phyloP scores from a whole-genome alignment of 2,888 invertebrate species.

The Drosophila mettleri region DNA sequence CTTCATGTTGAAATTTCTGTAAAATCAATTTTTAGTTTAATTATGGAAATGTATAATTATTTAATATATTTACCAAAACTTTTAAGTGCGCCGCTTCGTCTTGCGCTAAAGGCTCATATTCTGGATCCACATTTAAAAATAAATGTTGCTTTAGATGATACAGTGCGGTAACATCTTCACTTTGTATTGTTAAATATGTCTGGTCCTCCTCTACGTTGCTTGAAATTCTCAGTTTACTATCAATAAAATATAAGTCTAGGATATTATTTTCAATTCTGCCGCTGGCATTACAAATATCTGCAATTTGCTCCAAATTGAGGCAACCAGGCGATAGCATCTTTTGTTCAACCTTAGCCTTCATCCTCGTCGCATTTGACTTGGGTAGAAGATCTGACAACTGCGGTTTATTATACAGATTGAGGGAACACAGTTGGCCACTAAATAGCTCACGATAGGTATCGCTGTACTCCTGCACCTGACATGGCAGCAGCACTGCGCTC shows the following conservation, averaged over 20 bases:
- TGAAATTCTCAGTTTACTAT: conserved; percentile 28
- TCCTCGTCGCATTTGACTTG: neutral
- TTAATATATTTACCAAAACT: conserved; percentile 55
- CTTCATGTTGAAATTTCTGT: conserved; percentile 75
- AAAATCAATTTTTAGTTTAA: conserved; percentile 4
- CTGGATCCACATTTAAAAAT: conserved; percentile 26
- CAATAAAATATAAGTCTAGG: conserved; percentile 50
- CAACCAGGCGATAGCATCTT: conserved; percentile 22
- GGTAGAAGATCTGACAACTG: neutral
- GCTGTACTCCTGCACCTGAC: conserved; percentile 24
- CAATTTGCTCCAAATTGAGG: conserved; percentile 25
- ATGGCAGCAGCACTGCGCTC: conserved; percentile 54
- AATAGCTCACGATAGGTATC: conserved; percentile 56
- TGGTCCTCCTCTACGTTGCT: conserved; percentile 7
- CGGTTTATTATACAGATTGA: conserved; percentile 29
- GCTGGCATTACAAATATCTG: conserved; percentile 37
- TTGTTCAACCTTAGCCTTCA: conserved; percentile 18
- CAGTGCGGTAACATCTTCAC: conserved; percentile 56
- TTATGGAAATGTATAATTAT: neutral
- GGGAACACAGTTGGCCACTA: conserved; percentile 21
- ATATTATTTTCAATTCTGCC: conserved; percentile 2
- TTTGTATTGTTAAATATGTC: conserved; percentile 23
- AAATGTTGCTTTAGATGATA: conserved; percentile 70
- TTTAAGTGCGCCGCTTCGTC: conserved; percentile 17
- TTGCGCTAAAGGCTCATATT: neutral